Conservation (phyloP, 2,113 vertebrate genomes). For the Tursiops truncatus region DNA sequence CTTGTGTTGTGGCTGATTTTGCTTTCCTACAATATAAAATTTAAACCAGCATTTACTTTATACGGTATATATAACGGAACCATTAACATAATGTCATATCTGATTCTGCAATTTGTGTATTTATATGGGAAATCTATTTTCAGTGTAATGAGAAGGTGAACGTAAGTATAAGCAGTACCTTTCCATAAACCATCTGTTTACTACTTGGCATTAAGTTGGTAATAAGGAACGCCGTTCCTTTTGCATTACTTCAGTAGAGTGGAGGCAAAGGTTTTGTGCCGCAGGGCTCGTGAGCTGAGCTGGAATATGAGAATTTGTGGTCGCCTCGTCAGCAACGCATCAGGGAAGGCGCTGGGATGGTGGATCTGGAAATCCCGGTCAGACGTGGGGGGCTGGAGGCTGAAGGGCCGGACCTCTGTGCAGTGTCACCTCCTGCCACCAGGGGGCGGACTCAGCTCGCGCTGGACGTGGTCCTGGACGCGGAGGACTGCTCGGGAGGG, state of each 20-base stretch:
- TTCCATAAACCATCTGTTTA: not conserved
- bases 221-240: not conserved
- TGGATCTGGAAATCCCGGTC: rapidly evolving
- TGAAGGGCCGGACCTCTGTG: not conserved
- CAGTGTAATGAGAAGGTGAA: rapidly evolving
- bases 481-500: rapidly evolving
- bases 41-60: rapidly evolving
- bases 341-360: too few relatives aligned
- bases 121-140: rapidly evolving
- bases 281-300: too few relatives aligned
- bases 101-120: rapidly evolving
- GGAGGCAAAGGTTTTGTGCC: rapidly evolving
- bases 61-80: rapidly evolving
- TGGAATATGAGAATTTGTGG: rapidly evolving
- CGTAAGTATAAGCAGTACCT: rapidly evolving
- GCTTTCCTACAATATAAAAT: rapidly evolving
- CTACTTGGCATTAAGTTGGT: not conserved
- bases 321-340: rapidly evolving
- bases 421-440: not conserved
- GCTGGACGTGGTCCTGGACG: rapidly evolving
- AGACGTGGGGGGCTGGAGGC: not conserved
- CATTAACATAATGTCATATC: rapidly evolving
- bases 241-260: not conserved
- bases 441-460: slow-evolving; percentile 24
- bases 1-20: rapidly evolving